Percentiles rank a stretch among this genome's conserved stretches.
These are phyloP conservation scores for Rattus norvegicus DNA, from an alignment of 2,113 vertebrate genomes.

Conservation along the genomic window GRCr8 NC_086030.1:5750001-5750500, in stretches of 20 bases:
- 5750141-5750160: conserved; percentile 33
- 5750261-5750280: conserved; percentile 54
- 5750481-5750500: background rate
- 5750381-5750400: background rate
- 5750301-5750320: conserved; percentile 40
- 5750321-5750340: conserved; percentile 14
- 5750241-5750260: conserved; percentile 66
- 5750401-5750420: background rate
- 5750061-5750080: conserved; percentile 37
- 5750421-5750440: background rate
- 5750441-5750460: background rate
- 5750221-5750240: conserved; percentile 56
- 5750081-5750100: conserved; percentile 1
- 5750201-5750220: conserved; percentile 39
- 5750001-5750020: conserved; percentile 60
- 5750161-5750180: conserved; percentile 45
- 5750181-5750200: background rate
- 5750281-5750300: conserved; percentile 30
- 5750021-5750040: conserved; percentile 45
- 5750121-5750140: conserved; percentile 56
- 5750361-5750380: background rate
- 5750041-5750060: conserved; percentile 48
- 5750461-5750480: background rate
- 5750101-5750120: conserved; percentile 2
- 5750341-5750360: background rate